Evolutionary conservation across 2,113 vertebrate genomes (phyloP).

Genomic region (Marmota flaviventris): DNA sequence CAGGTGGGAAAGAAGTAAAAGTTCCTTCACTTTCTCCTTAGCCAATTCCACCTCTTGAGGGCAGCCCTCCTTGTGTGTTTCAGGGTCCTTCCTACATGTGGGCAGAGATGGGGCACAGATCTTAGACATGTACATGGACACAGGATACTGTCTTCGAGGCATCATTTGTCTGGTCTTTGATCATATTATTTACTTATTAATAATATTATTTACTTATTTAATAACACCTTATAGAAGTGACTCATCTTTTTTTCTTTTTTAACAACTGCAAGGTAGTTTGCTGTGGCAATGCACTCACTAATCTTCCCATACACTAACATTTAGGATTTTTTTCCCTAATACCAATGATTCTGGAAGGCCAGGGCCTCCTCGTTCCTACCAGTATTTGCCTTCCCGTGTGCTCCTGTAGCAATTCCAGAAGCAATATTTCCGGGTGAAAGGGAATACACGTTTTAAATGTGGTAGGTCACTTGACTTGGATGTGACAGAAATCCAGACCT

Average conservation of each 20-base stretch:
- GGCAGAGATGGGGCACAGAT: neutral
- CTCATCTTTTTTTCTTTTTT: neutral
- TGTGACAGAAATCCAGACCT: neutral
- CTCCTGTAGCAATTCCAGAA: neutral
- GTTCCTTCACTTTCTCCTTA: neutral
- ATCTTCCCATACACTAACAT: neutral
- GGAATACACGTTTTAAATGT: neutral
- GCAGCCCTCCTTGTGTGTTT: neutral
- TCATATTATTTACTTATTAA: neutral
- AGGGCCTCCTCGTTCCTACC: too few species aligned
- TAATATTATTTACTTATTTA: neutral
- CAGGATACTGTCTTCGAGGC: neutral
- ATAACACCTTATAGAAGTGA: neutral
- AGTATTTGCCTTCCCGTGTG: neutral
- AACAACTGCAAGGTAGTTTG: rapidly evolving
- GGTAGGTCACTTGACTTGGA: neutral
- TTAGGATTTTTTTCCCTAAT: neutral
- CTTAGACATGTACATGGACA: too few species aligned
- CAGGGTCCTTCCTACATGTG: neutral
- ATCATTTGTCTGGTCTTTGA: neutral
- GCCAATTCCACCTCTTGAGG: neutral
- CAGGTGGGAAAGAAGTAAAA: neutral
- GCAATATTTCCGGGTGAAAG: neutral
- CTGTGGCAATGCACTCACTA: neutral
- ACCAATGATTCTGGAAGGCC: neutral